A percentile compares a stretch with the other conserved stretches of the same genome.
Evolutionary conservation across 2,888 invertebrate species (phyloP).

Genomic region (Ornithoptera priamus): DNA sequence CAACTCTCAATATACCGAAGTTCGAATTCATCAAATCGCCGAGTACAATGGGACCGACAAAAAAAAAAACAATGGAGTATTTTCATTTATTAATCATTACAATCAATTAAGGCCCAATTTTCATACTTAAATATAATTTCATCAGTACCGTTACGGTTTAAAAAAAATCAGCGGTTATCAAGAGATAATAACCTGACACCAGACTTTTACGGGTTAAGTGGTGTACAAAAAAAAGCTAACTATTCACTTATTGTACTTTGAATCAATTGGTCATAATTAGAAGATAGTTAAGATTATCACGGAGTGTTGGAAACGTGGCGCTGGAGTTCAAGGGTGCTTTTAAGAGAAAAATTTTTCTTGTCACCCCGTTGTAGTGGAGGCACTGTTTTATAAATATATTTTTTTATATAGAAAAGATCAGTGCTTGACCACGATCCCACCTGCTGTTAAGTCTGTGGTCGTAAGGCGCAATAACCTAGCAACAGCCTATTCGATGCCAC

Average conservation of each 20-base stretch:
- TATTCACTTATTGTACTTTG: conserved; percentile 3
- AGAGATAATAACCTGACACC: background rate
- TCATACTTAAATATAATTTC: conserved; percentile 9
- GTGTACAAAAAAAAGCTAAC: conserved; percentile 6
- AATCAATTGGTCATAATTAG: conserved; percentile 11
- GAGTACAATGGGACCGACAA: background rate
- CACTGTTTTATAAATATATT: too few species aligned
- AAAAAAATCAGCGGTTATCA: background rate
- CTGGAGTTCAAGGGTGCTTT: conserved; percentile 11
- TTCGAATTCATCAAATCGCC: too few species aligned
- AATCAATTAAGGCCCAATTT: background rate
- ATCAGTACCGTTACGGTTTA: too few species aligned
- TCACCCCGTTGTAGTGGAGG: too few species aligned
- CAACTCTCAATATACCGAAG: too few species aligned
- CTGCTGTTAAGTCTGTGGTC: too few species aligned
- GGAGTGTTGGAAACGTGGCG: background rate
- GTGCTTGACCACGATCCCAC: too few species aligned
- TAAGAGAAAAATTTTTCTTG: background rate
- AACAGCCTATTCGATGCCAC: too few species aligned
- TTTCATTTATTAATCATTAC: conserved; percentile 4
- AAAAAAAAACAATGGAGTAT: background rate
- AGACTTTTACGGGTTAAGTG: background rate
- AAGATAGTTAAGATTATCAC: background rate
- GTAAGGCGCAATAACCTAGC: too few species aligned
- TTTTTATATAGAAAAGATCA: too few species aligned